phyloP scores from a whole-genome alignment of 1,140 invertebrate genomes.

The Habropoda laboriosa region DNA sequence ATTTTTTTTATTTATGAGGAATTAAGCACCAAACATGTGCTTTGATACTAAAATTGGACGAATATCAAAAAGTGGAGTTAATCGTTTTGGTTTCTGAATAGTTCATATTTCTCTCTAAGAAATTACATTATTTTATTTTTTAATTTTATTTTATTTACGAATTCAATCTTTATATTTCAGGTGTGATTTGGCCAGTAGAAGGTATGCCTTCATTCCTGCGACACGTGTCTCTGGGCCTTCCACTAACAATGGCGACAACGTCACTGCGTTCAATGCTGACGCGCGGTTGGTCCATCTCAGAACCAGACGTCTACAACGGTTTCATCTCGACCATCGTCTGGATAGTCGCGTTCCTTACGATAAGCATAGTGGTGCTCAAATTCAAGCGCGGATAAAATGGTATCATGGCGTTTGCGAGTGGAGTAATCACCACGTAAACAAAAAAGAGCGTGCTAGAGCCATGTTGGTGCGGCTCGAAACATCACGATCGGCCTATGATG shows the following conservation, averaged over 20 bases:
- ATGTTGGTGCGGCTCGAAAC: neutral
- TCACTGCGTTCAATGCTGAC: slow-evolving; percentile 94
- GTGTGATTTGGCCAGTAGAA: slow-evolving; percentile 94
- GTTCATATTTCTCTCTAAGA: neutral
- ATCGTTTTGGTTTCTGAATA: too few relatives aligned
- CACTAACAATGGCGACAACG: slow-evolving; percentile 95
- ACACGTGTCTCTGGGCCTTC: slow-evolving; percentile 92
- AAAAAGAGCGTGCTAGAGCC: neutral
- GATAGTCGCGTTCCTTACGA: slow-evolving; percentile 92
- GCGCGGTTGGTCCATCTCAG: slow-evolving; percentile 92
- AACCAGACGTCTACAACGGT: slow-evolving; percentile 93
- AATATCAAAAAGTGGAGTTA: too few relatives aligned
- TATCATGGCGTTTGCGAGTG: neutral
- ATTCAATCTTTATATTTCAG: too few relatives aligned
- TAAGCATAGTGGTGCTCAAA: slow-evolving; percentile 90
- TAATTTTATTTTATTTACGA: too few relatives aligned
- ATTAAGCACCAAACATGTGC: too few relatives aligned
- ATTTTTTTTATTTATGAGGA: too few relatives aligned
- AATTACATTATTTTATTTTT: neutral
- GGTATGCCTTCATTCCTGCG: slow-evolving; percentile 93
- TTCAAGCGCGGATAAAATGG: slow-evolving; percentile 87
- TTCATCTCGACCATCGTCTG: slow-evolving; percentile 94
- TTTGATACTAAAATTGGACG: too few relatives aligned
- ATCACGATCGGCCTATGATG: neutral
- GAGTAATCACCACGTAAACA: slow-evolving; percentile 12